Conservation (phyloP, 2,113 vertebrate genomes). For the Apodemus sylvaticus region DNA sequence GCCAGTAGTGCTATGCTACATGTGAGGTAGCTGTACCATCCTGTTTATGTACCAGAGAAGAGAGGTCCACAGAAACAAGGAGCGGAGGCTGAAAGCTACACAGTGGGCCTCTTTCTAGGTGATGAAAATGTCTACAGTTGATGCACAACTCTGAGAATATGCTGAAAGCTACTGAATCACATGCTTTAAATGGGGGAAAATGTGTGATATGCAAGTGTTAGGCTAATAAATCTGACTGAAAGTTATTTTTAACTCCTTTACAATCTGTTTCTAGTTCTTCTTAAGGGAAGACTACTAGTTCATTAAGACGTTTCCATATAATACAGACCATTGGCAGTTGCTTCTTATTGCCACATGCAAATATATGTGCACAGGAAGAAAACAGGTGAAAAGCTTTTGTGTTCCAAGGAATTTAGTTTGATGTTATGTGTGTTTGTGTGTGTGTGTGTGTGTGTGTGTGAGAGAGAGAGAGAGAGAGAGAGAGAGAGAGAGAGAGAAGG, state of each 20-base stretch:
- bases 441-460: background rate
- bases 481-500: background rate
- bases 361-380: background rate
- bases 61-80: background rate
- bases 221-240: background rate
- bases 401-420: background rate
- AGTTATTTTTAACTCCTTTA: background rate
- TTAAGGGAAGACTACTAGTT: background rate
- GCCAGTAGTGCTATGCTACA: background rate
- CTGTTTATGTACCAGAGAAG: background rate
- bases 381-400: background rate
- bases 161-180: background rate
- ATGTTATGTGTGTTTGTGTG: background rate
- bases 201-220: background rate
- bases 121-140: background rate
- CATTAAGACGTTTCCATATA: background rate
- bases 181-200: background rate
- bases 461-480: background rate
- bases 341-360: constrained; percentile 2
- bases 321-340: background rate
- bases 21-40: background rate
- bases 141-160: background rate
- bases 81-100: background rate
- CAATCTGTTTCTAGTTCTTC: background rate
- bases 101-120: background rate